Evolutionary conservation across 2,888 invertebrate species (phyloP).

Genomic region (Andrena haemorrhoa): DNA sequence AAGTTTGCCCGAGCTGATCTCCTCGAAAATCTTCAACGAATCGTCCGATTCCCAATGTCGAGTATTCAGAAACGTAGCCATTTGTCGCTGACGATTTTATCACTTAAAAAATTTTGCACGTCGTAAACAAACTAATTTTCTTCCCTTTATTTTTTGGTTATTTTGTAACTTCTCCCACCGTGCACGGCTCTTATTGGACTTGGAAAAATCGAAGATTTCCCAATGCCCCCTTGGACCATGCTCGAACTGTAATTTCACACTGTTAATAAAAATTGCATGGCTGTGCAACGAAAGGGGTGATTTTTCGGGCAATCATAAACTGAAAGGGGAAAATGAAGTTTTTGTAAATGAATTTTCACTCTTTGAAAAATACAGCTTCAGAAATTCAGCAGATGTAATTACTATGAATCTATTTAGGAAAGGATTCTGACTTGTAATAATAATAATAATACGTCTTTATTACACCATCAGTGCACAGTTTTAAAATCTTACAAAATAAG

Average conservation of each 20-base stretch:
- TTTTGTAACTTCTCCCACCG: neutral
- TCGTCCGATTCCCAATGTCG: constrained; percentile 24
- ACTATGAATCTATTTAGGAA: too few species aligned
- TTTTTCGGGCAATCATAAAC: too few species aligned
- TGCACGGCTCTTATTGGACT: neutral
- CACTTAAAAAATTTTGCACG: constrained; percentile 20
- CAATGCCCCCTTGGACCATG: constrained; percentile 1
- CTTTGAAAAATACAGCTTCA: too few species aligned
- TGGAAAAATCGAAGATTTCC: neutral
- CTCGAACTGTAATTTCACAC: neutral
- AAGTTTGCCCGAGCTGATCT: neutral
- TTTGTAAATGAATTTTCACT: too few species aligned
- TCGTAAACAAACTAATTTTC: neutral
- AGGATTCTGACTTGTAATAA: too few species aligned
- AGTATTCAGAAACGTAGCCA: constrained; percentile 6
- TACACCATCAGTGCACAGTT: too few species aligned
- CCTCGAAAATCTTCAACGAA: neutral
- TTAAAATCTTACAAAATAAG: too few species aligned
- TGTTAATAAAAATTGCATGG: neutral
- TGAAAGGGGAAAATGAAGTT: too few species aligned
- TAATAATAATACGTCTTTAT: too few species aligned
- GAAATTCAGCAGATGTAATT: too few species aligned
- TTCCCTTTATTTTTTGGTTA: constrained; percentile 1
- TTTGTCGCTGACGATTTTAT: neutral
- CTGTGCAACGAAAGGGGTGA: too few species aligned